Base-by-base conservation (phyloP, 1,140 invertebrate genomes). In the Ruditapes philippinarum region DNA sequence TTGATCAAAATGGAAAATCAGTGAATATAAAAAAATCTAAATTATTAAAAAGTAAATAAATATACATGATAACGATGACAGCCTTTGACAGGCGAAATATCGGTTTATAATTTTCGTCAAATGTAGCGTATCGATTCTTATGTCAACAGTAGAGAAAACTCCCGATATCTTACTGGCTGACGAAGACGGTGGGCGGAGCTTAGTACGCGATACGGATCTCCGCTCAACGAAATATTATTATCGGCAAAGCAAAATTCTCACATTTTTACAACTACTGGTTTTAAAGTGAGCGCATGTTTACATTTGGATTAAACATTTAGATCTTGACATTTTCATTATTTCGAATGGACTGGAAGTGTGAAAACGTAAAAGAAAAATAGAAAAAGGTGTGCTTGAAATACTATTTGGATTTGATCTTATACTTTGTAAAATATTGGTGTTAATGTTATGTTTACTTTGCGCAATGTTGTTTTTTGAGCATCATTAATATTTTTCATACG, bases 251-350 rank as follows among this genome's bases (percentile, higher is more conserved):
- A 70, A 38, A 22, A 49, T 25, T 74, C 70, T 51, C 70, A 51
- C 51, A 80, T 80, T 57, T 80, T 65, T 62, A 81, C 79, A 74
- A 51, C 49, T 73, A 62, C 45, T 78, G 28, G 70, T 76, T 76
- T 74, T 86, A 78, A 78, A 86, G 51, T 78, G 84, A 45, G 73
- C 36, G 51, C 84, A 65, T 76, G 84, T 86, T 86, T 38, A 86
- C 84, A 28, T 74, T 78, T 74, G 70, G 84, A 78, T 62, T 86
- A 74, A 54, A 78, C 12, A 28, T 70, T 4, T 25, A 84, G 9
- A 84, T 25, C 62, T 84, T 73, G 65, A 51, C 60, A 74, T 70
- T 60, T 62, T 81, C 79, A 84, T 51, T 70, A 84, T 84, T 84
- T 84, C 82, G 82, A 33, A 31, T 65, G n/a, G 31, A n/a, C n/a